These are phyloP conservation scores for Anthrax anthrax DNA, from an alignment of 2,888 invertebrate genomes.

Conservation along the genomic window DNA sequence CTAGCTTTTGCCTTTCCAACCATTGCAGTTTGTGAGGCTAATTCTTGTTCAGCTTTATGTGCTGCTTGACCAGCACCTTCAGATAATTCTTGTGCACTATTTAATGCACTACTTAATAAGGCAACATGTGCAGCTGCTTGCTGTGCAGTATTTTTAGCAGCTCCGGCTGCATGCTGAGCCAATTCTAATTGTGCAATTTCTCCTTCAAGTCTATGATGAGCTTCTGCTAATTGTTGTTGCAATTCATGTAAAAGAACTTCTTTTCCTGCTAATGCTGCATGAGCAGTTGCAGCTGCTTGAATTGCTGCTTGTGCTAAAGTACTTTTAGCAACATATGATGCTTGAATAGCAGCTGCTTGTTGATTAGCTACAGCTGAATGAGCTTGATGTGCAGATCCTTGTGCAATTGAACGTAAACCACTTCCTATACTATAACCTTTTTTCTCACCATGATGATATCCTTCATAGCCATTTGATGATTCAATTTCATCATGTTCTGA, in stretches of 20 bases:
- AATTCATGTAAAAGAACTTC: slow-evolving; percentile 48
- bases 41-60: slow-evolving; percentile 56
- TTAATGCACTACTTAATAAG: slow-evolving; percentile 57
- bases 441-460: neutral
- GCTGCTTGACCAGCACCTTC: slow-evolving; percentile 60
- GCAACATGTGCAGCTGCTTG: slow-evolving; percentile 52
- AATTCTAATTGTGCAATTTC: slow-evolving; percentile 58
- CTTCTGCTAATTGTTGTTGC: slow-evolving; percentile 58
- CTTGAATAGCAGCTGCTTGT: slow-evolving; percentile 60
- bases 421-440: slow-evolving; percentile 39
- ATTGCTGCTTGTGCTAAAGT: slow-evolving; percentile 62
- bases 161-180: slow-evolving; percentile 54
- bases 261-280: slow-evolving; percentile 50
- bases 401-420: slow-evolving; percentile 53
- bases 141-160: slow-evolving; percentile 52
- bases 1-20: slow-evolving; percentile 56
- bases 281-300: slow-evolving; percentile 52
- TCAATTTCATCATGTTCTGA: neutral
- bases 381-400: slow-evolving; percentile 61
- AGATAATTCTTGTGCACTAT: slow-evolving; percentile 58
- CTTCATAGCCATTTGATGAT: neutral
- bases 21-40: slow-evolving; percentile 65
- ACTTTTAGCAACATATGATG: slow-evolving; percentile 64
- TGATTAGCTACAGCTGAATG: slow-evolving; percentile 58
- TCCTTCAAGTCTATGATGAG: slow-evolving; percentile 50